Evolutionary conservation across 2,888 invertebrate genomes (phyloP).

Genomic region (Sepioteuthis lessoniana): DNA sequence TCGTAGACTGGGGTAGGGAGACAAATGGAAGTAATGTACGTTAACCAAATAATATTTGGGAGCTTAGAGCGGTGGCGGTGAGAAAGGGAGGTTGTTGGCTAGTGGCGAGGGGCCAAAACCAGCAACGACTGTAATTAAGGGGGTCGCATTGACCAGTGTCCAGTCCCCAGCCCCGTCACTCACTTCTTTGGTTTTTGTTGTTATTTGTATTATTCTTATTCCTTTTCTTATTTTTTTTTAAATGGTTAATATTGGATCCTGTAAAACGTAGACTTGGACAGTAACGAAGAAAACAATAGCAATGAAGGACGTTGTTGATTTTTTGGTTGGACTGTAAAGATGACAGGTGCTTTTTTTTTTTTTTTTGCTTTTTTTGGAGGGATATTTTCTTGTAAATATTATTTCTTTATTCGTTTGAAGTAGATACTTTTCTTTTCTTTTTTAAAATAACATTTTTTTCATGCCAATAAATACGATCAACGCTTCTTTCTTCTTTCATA

Average conservation of each 20-base stretch:
- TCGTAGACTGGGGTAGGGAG: constrained; percentile 1
- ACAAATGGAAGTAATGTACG: constrained; percentile 40
- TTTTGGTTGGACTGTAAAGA: neutral
- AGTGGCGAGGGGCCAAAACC: constrained; percentile 24
- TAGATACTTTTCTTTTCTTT: too few relatives aligned
- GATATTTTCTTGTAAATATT: neutral
- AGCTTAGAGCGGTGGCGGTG: neutral
- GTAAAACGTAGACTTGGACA: neutral
- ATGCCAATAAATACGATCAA: too few relatives aligned
- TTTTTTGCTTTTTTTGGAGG: too few relatives aligned
- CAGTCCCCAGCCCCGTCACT: neutral
- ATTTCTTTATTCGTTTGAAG: too few relatives aligned
- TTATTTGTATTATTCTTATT: neutral
- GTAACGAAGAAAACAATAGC: neutral
- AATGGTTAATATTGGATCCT: neutral
- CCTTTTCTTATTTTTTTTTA: neutral
- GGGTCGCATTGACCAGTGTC: constrained; percentile 42
- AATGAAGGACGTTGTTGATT: neutral
- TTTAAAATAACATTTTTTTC: too few relatives aligned
- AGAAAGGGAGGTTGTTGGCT: neutral
- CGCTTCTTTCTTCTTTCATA: too few relatives aligned
- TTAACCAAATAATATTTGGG: neutral
- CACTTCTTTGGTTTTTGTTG: neutral
- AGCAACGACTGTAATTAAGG: neutral
- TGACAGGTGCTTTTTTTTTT: neutral